phyloP scores from a whole-genome alignment of 2,888 invertebrate genomes.

The Cosmia trapezina region DNA sequence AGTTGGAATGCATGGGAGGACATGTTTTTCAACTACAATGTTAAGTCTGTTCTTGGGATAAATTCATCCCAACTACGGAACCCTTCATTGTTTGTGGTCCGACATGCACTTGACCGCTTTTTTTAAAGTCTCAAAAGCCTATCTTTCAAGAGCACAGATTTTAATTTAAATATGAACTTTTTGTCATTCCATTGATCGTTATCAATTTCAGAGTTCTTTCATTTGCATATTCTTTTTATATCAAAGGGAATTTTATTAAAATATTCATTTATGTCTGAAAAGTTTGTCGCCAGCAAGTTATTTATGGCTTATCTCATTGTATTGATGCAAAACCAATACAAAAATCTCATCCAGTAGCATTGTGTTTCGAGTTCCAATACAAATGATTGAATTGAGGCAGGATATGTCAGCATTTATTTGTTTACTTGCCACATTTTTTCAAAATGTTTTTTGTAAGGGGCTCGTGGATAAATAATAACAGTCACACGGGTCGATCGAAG shows the following conservation, averaged over 20 bases:
- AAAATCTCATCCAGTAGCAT: neutral
- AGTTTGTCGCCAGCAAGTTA: neutral
- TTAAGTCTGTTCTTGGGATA: neutral
- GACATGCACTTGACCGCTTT: too few relatives aligned
- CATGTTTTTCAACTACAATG: neutral
- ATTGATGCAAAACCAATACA: neutral
- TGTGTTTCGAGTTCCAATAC: neutral
- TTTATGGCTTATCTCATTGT: conserved; percentile 17
- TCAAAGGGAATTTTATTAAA: conserved; percentile 27
- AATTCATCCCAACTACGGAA: neutral
- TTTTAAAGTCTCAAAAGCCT: neutral
- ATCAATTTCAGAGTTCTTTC: conserved; percentile 23
- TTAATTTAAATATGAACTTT: conserved; percentile 6
- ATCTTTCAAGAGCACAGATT: neutral
- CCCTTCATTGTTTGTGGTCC: too few relatives aligned
- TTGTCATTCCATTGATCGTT: conserved; percentile 29
- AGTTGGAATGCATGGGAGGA: too few relatives aligned
- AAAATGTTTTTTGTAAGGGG: too few relatives aligned
- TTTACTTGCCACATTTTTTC: neutral
- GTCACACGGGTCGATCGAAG: too few relatives aligned
- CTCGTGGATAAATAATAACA: too few relatives aligned
- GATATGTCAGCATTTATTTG: neutral
- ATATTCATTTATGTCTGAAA: conserved; percentile 16
- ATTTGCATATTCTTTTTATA: conserved; percentile 32
- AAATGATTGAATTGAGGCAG: neutral